These are phyloP conservation scores for Planococcus citri DNA, from an alignment of 1,140 invertebrate species.

Conservation along the genomic window DNA sequence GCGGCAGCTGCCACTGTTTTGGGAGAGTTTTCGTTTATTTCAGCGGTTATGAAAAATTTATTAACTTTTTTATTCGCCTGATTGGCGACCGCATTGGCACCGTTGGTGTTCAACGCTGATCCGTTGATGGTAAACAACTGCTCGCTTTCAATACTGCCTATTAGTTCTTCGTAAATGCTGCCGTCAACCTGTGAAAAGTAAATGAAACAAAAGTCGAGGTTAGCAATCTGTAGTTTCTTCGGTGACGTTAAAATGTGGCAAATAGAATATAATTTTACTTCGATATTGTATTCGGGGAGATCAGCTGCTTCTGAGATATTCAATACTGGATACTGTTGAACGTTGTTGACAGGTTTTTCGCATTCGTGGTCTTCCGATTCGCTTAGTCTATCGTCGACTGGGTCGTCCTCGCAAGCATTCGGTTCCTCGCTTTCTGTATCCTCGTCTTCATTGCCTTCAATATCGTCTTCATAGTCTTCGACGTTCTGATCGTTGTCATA, in stretches of 20 bases:
- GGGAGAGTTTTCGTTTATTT: not conserved
- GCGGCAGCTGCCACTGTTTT: not conserved
- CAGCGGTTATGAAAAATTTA: not conserved
- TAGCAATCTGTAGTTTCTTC: no score
- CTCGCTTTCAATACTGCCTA: not conserved
- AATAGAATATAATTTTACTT: not conserved
- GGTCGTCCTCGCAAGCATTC: not conserved
- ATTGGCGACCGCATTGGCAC: not conserved
- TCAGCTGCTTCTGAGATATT: not conserved
- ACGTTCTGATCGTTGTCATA: not conserved
- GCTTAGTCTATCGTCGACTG: not conserved
- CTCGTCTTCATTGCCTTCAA: not conserved
- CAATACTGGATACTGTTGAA: not conserved
- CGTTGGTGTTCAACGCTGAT: not conserved
- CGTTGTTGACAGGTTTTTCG: not conserved
- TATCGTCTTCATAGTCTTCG: not conserved
- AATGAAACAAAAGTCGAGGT: no score
- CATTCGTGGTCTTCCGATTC: not conserved
- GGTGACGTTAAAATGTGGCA: not conserved
- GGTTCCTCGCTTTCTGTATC: not conserved
- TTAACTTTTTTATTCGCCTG: conserved; percentile 4
- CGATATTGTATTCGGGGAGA: conserved; percentile 11
- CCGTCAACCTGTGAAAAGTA: not conserved
- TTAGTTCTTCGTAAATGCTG: conserved; percentile 12
- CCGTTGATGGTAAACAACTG: not conserved